Evolutionary conservation across 2,797 vertebrate genomes (phyloP).

Genomic region (Gadopsis bispinosus): DNA sequence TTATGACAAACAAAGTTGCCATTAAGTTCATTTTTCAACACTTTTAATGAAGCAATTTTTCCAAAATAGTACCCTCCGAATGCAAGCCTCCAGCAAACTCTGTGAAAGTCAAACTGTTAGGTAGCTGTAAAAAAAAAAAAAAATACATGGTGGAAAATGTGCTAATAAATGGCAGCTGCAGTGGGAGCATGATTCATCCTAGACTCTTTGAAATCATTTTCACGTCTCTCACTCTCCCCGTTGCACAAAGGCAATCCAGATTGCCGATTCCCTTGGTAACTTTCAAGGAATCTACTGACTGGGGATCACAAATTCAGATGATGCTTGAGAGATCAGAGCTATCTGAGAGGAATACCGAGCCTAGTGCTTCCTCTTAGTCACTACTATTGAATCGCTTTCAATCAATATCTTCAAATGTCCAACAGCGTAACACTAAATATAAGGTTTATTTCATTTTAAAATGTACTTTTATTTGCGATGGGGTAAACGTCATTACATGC

Average conservation of each 20-base stretch:
- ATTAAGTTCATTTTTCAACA: constrained; percentile 43
- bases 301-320: constrained; percentile 63
- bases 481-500: neutral
- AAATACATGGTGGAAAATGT: constrained; percentile 54
- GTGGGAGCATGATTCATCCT: constrained; percentile 75
- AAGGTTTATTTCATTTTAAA: constrained; percentile 10
- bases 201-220: constrained; percentile 80
- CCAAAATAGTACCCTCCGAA: constrained; percentile 20
- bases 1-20: constrained; percentile 53
- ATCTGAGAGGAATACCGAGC: constrained; percentile 53
- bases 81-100: constrained; percentile 32
- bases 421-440: constrained; percentile 8
- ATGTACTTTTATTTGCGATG: neutral
- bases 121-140: constrained; percentile 37
- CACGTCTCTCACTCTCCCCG: constrained; percentile 69
- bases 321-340: constrained; percentile 62
- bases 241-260: constrained; percentile 78
- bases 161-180: constrained; percentile 73
- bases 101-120: constrained; percentile 30
- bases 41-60: constrained; percentile 42
- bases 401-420: constrained; percentile 29
- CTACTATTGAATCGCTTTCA: constrained; percentile 9
- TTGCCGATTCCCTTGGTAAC: constrained; percentile 73
- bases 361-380: constrained; percentile 1
- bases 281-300: constrained; percentile 76